Evolutionary conservation across 2,888 invertebrate genomes (phyloP), one percentile per base, ranked within the genome.

Genomic region (Sycophila texana): DNA sequence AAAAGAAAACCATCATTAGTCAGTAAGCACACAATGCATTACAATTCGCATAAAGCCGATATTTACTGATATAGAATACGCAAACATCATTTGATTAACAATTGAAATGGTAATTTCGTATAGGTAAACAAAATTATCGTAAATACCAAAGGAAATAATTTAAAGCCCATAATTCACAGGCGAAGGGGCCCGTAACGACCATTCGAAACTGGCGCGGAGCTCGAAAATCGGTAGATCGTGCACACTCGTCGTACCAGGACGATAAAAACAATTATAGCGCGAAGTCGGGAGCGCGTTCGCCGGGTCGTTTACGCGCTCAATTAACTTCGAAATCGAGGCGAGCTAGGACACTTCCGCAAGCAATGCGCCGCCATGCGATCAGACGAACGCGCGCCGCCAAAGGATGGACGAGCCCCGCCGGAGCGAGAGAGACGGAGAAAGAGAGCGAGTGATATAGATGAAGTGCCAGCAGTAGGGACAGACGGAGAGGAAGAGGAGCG

Each of bases 241-340:
- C 22, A 51, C 51, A 30, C 47, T n/a, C 22, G 26, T 20, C 47
- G 47, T 22, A 22, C 18, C 18, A 13, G 20, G 20, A 30, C 18
- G 22, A 66, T 74, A 74, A 68, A 75, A 75, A 75, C 75, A 51
- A 67, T 68, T 39, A 67, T 55, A 49, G 66, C 47, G 63, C 49
- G 65, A 77, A 77, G 57, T 77, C 65, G 49, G 30, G 22, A 16
- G 16, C 18, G 47, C n/a, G 14, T 7, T 22, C 51, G 66, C 30
- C 53, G 51, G 55, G 39, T 79, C 61, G 66, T 51, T 53, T 51
- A 68, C 71, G 53, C 70, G 75, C 71, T 66, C 71, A 79, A 75
- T 74, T 79, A 74, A 74, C 65, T 79, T 74, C 14, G 68, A 68
- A 78, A 78, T 74, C 60, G 63, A 70, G 16, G 57, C 68, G 49